Conservation (phyloP, 2,113 vertebrate genomes). For the Gnathonemus echidnorhynchus region DNA sequence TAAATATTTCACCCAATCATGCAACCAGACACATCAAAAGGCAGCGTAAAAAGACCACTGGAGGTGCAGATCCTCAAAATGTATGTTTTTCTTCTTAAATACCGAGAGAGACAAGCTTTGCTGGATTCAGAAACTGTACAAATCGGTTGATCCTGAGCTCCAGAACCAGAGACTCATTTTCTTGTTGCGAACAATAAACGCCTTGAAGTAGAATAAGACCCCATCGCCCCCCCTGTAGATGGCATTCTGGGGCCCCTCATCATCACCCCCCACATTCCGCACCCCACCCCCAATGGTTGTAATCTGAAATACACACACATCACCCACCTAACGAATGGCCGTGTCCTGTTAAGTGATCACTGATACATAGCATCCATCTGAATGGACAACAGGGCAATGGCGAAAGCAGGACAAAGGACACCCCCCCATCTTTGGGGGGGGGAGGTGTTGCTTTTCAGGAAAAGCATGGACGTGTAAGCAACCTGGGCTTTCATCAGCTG, state of each 20-base stretch:
- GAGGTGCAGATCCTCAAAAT: slow-evolving; percentile 1
- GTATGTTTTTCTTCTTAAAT: slow-evolving; percentile 5
- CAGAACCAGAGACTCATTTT: background rate
- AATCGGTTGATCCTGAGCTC: background rate
- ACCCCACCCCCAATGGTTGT: background rate
- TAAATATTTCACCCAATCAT: slow-evolving; percentile 41
- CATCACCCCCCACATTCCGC: background rate
- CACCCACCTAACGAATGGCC: background rate
- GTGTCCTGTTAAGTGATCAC: background rate
- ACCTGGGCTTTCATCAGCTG: background rate
- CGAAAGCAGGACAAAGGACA: background rate
- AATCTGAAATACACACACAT: background rate
- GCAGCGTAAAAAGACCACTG: slow-evolving; percentile 12
- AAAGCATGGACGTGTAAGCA: background rate
- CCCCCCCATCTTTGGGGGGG: background rate
- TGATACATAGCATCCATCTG: background rate
- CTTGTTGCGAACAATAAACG: background rate
- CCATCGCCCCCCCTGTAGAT: background rate
- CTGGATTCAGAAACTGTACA: background rate
- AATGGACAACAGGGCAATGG: background rate
- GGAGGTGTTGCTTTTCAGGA: background rate
- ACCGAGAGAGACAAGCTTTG: background rate
- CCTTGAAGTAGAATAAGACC: background rate
- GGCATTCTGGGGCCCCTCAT: background rate
- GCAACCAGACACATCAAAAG: slow-evolving; percentile 38